These are phyloP conservation scores for Syngnathus floridae DNA, from an alignment of 2,113 vertebrate species.

Conservation along the genomic window DNA sequence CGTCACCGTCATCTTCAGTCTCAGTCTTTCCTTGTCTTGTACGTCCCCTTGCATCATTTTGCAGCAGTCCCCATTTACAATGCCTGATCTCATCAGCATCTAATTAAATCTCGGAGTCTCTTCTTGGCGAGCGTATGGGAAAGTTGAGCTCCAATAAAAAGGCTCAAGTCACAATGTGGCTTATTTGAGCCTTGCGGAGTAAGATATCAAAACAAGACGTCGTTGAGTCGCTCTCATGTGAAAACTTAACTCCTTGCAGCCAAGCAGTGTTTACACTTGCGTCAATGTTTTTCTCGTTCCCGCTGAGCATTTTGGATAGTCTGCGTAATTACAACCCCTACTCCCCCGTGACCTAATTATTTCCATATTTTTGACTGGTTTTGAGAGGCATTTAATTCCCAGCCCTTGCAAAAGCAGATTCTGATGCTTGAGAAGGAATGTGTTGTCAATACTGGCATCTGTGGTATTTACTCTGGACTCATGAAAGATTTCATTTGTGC, in stretches of 20 bases:
- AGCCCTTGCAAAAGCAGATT: slow-evolving; percentile 22
- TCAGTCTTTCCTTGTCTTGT: slow-evolving; percentile 9
- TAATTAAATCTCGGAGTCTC: slow-evolving; percentile 4
- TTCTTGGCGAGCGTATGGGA: not conserved
- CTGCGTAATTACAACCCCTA: slow-evolving; percentile 44
- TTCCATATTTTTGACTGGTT: slow-evolving; percentile 41
- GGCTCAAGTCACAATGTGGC: not conserved
- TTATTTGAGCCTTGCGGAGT: not conserved
- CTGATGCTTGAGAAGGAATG: slow-evolving; percentile 32
- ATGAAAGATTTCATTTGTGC: slow-evolving; percentile 29
- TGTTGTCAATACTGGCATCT: slow-evolving; percentile 30
- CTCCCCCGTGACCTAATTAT: slow-evolving; percentile 56
- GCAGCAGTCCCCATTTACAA: not conserved
- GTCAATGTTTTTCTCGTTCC: slow-evolving; percentile 35
- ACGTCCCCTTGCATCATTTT: slow-evolving; percentile 18
- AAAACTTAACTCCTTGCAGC: slow-evolving; percentile 27
- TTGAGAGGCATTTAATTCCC: slow-evolving; percentile 33
- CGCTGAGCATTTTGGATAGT: slow-evolving; percentile 45
- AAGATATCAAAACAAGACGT: not conserved
- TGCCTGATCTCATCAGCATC: slow-evolving; percentile 6
- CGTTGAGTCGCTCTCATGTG: not conserved
- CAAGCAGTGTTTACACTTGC: slow-evolving; percentile 24
- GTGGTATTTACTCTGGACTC: slow-evolving; percentile 27
- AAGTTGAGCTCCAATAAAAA: slow-evolving; percentile 7
- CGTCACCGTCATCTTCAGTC: slow-evolving; percentile 50